phyloP scores from a whole-genome alignment of 1,140 invertebrate genomes.

The Megalopta genalis region DNA sequence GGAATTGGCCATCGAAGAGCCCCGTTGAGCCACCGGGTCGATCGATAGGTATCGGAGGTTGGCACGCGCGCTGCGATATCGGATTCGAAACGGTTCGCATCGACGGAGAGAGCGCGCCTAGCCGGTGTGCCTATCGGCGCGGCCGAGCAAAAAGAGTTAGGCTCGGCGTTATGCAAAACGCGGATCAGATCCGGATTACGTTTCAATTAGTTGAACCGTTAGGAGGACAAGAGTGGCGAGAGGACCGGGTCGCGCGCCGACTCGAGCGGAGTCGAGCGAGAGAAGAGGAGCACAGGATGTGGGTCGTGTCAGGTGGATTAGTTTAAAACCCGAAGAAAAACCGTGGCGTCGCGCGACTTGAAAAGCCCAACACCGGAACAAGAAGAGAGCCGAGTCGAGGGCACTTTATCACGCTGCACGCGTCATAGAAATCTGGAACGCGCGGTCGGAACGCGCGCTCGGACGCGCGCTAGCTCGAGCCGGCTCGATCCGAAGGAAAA shows the following conservation, averaged over 20 bases:
- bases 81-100: too few species aligned
- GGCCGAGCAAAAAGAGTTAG: background rate
- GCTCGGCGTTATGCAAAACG: background rate
- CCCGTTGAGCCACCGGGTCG: too few species aligned
- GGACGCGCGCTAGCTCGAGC: too few species aligned
- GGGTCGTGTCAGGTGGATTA: conserved; percentile 33
- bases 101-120: too few species aligned
- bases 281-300: background rate
- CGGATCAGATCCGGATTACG: conserved; percentile 2
- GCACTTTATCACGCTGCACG: conserved; percentile 45
- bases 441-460: background rate
- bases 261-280: too few species aligned
- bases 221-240: background rate
- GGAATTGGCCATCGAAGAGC: background rate
- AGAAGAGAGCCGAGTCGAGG: conserved; percentile 33
- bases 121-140: too few species aligned
- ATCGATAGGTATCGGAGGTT: too few species aligned
- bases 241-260: too few species aligned
- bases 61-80: too few species aligned
- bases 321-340: conserved; percentile 39
- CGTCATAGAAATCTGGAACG: conserved; percentile 46
- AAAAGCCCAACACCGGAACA: conserved; percentile 12
- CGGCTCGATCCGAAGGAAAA: background rate
- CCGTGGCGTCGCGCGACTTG: conserved; percentile 27
- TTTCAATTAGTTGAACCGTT: conserved; percentile 28